Evolutionary conservation across 2,888 invertebrate genomes (phyloP), one percentile per base, ranked within the genome.

Genomic region (Drosophila testacea): DNA sequence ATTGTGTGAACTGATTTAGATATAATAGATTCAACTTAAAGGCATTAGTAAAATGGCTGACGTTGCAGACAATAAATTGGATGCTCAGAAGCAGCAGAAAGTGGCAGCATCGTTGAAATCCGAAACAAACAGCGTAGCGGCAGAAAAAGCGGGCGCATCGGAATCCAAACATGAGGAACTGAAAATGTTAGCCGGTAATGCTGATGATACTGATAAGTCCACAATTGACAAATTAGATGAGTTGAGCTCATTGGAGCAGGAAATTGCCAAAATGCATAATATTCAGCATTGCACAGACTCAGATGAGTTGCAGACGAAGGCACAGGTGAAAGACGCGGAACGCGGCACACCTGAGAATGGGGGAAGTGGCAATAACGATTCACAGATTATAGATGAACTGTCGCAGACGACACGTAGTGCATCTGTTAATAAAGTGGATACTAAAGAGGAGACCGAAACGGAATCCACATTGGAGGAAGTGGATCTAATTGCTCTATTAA

Each of bases 401-500:
- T 11, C 54, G 10, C 50, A 60, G 16, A 10, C 52, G 7, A 60
- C 38, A 27, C 57, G 50, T 36, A 55, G 36, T 13, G 42, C 77
- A 13, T 48, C 67, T 0, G 51, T 41, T 6, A 51, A 50, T 9
- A 65, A 56, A 5, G 27, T 13, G 2, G 22, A 60, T 4, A 28
- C 30, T 0, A 73, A 65, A 6, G 59, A 52, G 5, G 51, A 64
- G 5, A 16, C 54, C 9, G 34, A 11, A 27, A 30, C 69, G 27
- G 39, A 30, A 10, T 65, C 59, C 13, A 52, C 87, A 0, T 51
- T 91, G 9, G 85, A 90, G 11, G 91, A 92, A 56, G 91, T 91
- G 16, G 93, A 93, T 66, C 79, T 93, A 66, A 93, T 94, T 13
- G 94, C 93, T 67, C 93, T 93, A 30, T 88, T 94, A 38, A 94